Evolutionary conservation across 2,888 invertebrate genomes (phyloP).

Genomic region (Cordilura impudica): DNA sequence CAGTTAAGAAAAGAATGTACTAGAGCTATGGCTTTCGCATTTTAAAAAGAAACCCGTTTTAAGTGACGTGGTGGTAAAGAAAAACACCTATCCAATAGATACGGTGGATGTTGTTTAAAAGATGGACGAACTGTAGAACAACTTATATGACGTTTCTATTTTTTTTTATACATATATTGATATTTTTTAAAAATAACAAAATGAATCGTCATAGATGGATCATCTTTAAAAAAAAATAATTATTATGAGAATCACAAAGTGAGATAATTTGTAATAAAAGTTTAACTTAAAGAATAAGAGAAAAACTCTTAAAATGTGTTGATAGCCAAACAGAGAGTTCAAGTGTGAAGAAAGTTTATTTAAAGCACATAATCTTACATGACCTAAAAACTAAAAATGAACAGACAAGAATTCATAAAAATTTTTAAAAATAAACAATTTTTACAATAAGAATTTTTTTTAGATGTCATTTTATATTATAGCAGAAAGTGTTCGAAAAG

Average conservation of each 20-base stretch:
- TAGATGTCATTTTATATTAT: too few species aligned
- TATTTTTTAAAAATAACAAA: background rate
- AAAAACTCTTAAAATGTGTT: too few species aligned
- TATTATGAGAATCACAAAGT: too few species aligned
- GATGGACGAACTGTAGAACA: background rate
- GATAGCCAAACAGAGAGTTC: too few species aligned
- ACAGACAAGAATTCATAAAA: too few species aligned
- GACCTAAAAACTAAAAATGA: too few species aligned
- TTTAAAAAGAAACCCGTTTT: constrained; percentile 51
- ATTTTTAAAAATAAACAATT: too few species aligned
- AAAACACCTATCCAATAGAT: background rate
- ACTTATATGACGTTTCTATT: background rate
- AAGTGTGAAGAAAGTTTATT: too few species aligned
- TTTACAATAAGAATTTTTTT: too few species aligned
- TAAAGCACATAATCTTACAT: too few species aligned
- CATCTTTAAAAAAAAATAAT: background rate
- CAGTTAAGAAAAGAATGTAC: constrained; percentile 27
- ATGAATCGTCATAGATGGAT: background rate
- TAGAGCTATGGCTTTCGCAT: background rate
- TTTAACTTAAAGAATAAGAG: background rate
- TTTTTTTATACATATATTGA: background rate
- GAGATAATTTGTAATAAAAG: too few species aligned
- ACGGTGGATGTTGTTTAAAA: constrained; percentile 9
- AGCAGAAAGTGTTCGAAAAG: too few species aligned
- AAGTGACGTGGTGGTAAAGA: constrained; percentile 56